Percentiles rank a stretch among this genome's conserved stretches.
phyloP scores from a whole-genome alignment of 2,797 vertebrate species.

The Fistularia tabacaria region DNA sequence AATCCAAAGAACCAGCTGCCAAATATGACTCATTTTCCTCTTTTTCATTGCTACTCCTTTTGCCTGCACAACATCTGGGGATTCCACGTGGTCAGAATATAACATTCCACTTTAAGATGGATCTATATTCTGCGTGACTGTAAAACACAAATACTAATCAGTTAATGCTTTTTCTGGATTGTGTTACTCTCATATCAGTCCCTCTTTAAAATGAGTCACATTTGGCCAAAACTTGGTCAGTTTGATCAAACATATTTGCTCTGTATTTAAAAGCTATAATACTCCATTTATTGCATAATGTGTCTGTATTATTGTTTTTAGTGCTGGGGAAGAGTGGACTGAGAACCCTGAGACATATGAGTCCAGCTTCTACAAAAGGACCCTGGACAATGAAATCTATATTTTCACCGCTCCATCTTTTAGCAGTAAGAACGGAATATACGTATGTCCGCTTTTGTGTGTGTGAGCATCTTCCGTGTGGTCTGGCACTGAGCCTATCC shows the following conservation, averaged over 20 bases:
- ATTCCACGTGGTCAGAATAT: slow-evolving; percentile 18
- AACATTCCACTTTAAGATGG: slow-evolving; percentile 29
- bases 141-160: slow-evolving; percentile 34
- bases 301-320: slow-evolving; percentile 61
- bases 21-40: slow-evolving; percentile 37
- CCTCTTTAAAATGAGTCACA: slow-evolving; percentile 26
- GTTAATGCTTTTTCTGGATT: slow-evolving; percentile 38
- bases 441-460: not conserved
- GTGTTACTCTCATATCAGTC: slow-evolving; percentile 27
- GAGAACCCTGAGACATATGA: slow-evolving; percentile 95
- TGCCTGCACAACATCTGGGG: slow-evolving; percentile 18
- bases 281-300: slow-evolving; percentile 7
- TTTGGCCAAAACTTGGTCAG: slow-evolving; percentile 30
- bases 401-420: slow-evolving; percentile 93
- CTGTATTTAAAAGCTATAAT: not conserved
- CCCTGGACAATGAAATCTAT: slow-evolving; percentile 95
- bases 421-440: slow-evolving; percentile 81
- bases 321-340: slow-evolving; percentile 90
- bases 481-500: slow-evolving; percentile 46
- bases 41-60: slow-evolving; percentile 38
- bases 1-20: slow-evolving; percentile 32
- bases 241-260: slow-evolving; percentile 38
- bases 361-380: slow-evolving; percentile 96
- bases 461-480: slow-evolving; percentile 34
- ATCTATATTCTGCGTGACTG: slow-evolving; percentile 29